These are phyloP conservation scores for Tapirus indicus DNA, from an alignment of 2,797 vertebrate genomes.

Conservation along the genomic window DNA sequence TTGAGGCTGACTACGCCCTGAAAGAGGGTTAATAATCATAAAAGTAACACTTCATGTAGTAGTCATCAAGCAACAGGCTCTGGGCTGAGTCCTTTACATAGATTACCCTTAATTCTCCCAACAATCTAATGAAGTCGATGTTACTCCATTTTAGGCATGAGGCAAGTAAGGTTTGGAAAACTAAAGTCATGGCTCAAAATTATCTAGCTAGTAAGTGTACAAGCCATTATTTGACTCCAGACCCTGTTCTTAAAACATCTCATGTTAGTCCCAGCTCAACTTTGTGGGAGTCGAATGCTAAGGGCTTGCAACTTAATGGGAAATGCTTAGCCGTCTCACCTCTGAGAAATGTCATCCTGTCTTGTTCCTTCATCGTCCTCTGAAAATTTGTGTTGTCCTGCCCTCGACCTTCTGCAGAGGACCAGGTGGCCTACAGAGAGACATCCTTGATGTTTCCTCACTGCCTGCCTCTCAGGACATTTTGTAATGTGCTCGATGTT, in stretches of 20 bases:
- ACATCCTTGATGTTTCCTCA: neutral
- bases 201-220: neutral
- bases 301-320: neutral
- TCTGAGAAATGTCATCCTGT: neutral
- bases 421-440: neutral
- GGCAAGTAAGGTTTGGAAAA: neutral
- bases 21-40: neutral
- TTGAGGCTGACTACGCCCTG: too few relatives aligned
- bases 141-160: neutral
- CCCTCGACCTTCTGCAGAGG: neutral
- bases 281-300: neutral
- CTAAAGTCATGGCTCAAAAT: neutral
- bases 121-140: neutral
- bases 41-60: neutral
- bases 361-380: neutral
- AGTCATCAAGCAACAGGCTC: neutral
- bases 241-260: neutral
- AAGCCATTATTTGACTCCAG: neutral
- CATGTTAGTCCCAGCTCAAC: neutral
- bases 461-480: too few relatives aligned
- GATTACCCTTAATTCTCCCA: neutral
- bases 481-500: accelerated
- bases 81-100: neutral
- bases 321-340: neutral
- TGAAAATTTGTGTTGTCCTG: neutral